Evolutionary conservation across 2,888 invertebrate species (phyloP), one percentile per base, ranked within the genome.

Genomic region (Erannis defoliaria): DNA sequence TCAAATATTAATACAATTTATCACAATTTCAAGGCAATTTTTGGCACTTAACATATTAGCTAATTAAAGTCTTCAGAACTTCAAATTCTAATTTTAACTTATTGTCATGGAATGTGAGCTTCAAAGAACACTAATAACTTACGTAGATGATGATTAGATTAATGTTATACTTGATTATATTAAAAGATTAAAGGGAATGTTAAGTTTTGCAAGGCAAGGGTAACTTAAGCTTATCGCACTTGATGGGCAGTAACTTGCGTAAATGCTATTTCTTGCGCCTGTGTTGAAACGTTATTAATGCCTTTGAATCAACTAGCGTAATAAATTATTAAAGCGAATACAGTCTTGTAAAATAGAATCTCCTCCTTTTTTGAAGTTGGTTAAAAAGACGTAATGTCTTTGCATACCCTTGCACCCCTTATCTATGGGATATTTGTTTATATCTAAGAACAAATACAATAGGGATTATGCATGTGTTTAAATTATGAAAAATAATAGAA

Each of bases 11-110:
- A 50, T 40, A 53, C 65, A 59, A 67, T 67, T 58, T 74, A 73
- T 73, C 71, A 74, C 71, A 70, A 54, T 54, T 45, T 69, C 48
- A 61, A 68, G 71, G 73, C 71, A 73, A 23, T 21, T 45, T 63
- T 66, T 61, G 66, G 61, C 57, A 61, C 38, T 46, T 45, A n/a
- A 1, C 16, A 23, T 3, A 19, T 26, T 26, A n/a, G 49, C 43
- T 40, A 38, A 38, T 38, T 16, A 29, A 56, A 51, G n/a, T n/a
- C n/a, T n/a, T n/a, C n/a, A n/a, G 51, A 58, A 61, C 43, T 35
- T 37, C 5, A 37, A 54, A 50, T 29, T 49, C 26, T 42, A 56
- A 33, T 21, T 42, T 51, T 38, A 62, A 1, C 23, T 60, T 66
- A 61, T 64, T 58, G 63, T 68, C 66, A 72, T 60, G 71, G 65